Conservation (phyloP, 2,113 vertebrate species). For the Microcebus lehilahytsara region DNA sequence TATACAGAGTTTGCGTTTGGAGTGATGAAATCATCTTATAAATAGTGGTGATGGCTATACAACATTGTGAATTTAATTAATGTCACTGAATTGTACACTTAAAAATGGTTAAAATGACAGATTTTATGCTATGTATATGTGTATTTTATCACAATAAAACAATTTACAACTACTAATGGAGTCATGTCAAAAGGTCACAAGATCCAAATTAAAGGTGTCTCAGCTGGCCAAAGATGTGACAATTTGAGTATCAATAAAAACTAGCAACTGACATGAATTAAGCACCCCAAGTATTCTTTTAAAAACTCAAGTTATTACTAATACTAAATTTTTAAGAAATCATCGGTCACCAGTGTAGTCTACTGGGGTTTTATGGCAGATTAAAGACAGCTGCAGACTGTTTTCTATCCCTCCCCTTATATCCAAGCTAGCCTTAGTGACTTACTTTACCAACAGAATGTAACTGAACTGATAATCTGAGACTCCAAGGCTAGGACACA, state of each 20-base stretch:
- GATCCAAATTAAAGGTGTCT: not conserved
- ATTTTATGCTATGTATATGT: not conserved
- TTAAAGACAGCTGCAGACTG: too few relatives aligned
- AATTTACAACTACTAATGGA: not conserved
- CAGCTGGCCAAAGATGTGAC: not conserved
- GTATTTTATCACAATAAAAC: not conserved
- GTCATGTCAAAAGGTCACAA: not conserved
- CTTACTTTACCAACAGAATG: too few relatives aligned
- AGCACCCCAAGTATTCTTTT: not conserved
- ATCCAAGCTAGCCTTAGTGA: too few relatives aligned
- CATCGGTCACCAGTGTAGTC: not conserved
- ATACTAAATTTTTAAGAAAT: not conserved
- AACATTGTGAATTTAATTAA: not conserved
- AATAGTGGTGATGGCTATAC: not conserved
- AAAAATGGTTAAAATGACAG: not conserved
- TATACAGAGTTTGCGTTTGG: not conserved
- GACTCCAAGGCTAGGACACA: too few relatives aligned
- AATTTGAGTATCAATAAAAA: constrained; percentile 7
- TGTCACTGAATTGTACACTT: not conserved
- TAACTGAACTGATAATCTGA: too few relatives aligned
- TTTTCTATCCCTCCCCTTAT: too few relatives aligned
- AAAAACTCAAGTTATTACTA: not conserved
- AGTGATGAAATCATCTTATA: not conserved
- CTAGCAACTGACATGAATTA: not conserved
- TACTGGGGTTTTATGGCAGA: not conserved